phyloP scores from a whole-genome alignment of 2,797 vertebrate genomes.

The Spea hammondii region DNA sequence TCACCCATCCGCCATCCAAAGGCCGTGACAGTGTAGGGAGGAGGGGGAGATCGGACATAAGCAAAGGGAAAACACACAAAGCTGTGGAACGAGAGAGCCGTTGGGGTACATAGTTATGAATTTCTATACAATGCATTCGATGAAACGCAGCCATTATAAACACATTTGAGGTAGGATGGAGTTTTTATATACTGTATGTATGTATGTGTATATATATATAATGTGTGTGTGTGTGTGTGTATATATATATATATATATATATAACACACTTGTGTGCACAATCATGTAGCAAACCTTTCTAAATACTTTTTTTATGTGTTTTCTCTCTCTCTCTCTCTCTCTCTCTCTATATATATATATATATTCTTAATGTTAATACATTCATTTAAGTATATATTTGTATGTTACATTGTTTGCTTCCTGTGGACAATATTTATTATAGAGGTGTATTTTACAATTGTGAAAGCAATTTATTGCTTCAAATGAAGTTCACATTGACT shows the following conservation, averaged over 20 bases:
- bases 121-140: not conserved
- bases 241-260: not conserved
- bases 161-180: not conserved
- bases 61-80: conserved; percentile 55
- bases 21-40: conserved; percentile 78
- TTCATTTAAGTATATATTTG: too few species aligned
- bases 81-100: conserved; percentile 16
- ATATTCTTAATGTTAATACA: too few species aligned
- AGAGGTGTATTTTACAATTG: too few species aligned
- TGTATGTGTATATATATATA: not conserved
- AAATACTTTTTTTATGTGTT: too few species aligned
- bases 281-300: not conserved
- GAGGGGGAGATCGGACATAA: conserved; percentile 53
- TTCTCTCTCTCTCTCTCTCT: too few species aligned
- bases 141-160: not conserved
- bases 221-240: not conserved
- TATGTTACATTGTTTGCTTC: too few species aligned
- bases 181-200: not conserved
- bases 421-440: too few species aligned
- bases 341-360: too few species aligned
- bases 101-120: conserved; percentile 17
- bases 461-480: too few species aligned
- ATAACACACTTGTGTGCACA: not conserved
- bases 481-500: too few species aligned
- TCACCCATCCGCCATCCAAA: conserved; percentile 86